phyloP scores from a whole-genome alignment of 2,113 vertebrate species.

The Gobiocypris rarus region DNA sequence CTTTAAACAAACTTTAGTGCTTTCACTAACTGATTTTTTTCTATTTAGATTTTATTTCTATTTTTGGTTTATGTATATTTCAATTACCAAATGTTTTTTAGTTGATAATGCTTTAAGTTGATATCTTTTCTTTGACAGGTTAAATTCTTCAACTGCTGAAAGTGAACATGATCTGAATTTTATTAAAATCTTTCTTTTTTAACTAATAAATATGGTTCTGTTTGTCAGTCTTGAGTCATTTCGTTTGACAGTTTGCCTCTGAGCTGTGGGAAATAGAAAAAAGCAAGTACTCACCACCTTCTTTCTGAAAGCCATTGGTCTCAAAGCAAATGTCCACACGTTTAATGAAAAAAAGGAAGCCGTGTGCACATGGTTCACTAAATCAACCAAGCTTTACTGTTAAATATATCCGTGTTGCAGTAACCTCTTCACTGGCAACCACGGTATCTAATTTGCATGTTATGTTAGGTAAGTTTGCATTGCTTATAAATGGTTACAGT shows the following conservation, averaged over 20 bases:
- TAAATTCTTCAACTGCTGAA: background rate
- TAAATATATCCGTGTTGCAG: too few relatives aligned
- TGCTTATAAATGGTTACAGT: background rate
- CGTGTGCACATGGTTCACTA: background rate
- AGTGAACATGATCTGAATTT: background rate
- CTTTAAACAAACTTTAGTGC: too few relatives aligned
- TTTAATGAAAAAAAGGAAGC: background rate
- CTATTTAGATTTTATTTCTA: too few relatives aligned
- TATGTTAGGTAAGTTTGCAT: background rate
- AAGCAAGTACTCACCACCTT: conserved; percentile 38
- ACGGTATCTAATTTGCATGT: too few relatives aligned
- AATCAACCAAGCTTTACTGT: background rate
- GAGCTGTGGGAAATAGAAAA: background rate
- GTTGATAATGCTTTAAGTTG: background rate
- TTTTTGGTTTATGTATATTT: too few relatives aligned
- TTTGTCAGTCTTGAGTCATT: background rate
- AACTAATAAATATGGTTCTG: conserved; percentile 24
- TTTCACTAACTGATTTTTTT: too few relatives aligned
- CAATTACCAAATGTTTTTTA: too few relatives aligned
- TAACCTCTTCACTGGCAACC: background rate
- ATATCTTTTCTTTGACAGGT: background rate
- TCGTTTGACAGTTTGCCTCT: background rate
- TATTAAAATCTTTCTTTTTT: background rate
- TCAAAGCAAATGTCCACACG: background rate
- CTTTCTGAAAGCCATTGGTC: conserved; percentile 34